Percentiles rank a stretch among this genome's conserved stretches.
Evolutionary conservation across 2,797 vertebrate genomes (phyloP).

Genomic region (Hypotaenidia okinawae): DNA sequence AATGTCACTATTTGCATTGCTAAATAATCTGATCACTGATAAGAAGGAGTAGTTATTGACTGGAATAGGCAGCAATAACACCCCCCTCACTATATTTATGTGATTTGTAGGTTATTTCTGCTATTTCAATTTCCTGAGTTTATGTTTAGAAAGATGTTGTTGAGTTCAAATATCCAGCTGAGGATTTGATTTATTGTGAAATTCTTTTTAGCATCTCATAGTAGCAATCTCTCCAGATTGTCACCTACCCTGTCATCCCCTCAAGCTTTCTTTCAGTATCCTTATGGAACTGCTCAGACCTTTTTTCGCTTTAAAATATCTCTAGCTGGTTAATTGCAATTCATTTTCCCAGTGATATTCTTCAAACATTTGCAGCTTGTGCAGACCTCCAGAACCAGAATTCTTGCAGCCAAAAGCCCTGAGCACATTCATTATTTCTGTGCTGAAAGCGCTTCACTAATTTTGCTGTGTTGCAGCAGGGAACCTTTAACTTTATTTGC

Average conservation of each 20-base stretch:
- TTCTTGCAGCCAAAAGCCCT: slow-evolving; percentile 24
- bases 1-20: not conserved
- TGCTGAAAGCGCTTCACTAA: not conserved
- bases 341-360: slow-evolving; percentile 6
- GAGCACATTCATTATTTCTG: not conserved
- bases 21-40: slow-evolving; percentile 14
- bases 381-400: slow-evolving; percentile 25
- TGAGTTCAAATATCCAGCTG: not conserved
- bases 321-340: not conserved
- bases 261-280: not conserved
- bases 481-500: slow-evolving; percentile 41
- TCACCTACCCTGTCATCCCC: not conserved
- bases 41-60: not conserved
- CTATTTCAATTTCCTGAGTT: not conserved
- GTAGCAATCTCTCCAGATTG: not conserved
- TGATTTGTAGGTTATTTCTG: slow-evolving; percentile 22
- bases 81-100: not conserved
- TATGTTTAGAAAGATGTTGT: not conserved
- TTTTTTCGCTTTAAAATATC: slow-evolving; percentile 19
- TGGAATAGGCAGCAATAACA: not conserved
- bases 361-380: slow-evolving; percentile 3
- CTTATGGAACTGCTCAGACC: not conserved
- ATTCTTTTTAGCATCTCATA: not conserved
- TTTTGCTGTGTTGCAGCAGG: slow-evolving; percentile 9
- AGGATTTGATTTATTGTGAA: not conserved